Conservation (phyloP, 2,797 vertebrate genomes). For the Hippoglossus hippoglossus region DNA sequence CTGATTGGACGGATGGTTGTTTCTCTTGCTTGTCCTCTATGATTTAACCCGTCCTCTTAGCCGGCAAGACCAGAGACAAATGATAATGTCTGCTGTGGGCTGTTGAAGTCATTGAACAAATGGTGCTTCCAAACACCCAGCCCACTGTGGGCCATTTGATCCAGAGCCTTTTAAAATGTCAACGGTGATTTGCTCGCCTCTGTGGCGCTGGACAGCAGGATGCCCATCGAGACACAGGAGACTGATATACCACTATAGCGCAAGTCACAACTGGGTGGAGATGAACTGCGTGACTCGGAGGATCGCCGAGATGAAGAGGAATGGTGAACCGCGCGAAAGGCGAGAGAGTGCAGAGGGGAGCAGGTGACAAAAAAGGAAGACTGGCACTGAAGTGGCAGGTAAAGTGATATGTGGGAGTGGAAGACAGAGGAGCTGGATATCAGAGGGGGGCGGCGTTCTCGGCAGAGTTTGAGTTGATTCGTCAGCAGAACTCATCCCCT, state of each 20-base stretch:
- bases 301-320: conserved; percentile 54
- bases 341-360: conserved; percentile 39
- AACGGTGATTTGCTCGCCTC: conserved; percentile 81
- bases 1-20: conserved; percentile 71
- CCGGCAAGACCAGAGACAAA: conserved; percentile 73
- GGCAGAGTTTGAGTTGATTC: conserved; percentile 59
- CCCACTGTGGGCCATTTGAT: conserved; percentile 78
- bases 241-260: conserved; percentile 62
- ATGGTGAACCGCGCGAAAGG: conserved; percentile 43
- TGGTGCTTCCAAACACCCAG: conserved; percentile 64
- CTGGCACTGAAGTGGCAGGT: conserved; percentile 56
- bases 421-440: conserved; percentile 39
- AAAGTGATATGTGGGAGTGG: conserved; percentile 55
- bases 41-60: conserved; percentile 78
- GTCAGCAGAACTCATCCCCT: conserved; percentile 73
- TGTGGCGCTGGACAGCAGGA: conserved; percentile 66
- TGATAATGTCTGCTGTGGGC: conserved; percentile 75
- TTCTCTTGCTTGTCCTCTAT: conserved; percentile 74
- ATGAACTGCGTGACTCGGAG: conserved; percentile 59
- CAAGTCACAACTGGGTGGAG: conserved; percentile 57
- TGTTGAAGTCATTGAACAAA: conserved; percentile 79
- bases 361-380: conserved; percentile 56
- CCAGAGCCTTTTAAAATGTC: conserved; percentile 84
- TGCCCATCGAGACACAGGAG: conserved; percentile 66
- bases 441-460: conserved; percentile 40